Percentiles rank a stretch among this genome's conserved stretches.
phyloP scores from a whole-genome alignment of 1,140 invertebrate species.

The Papilio polytes region DNA sequence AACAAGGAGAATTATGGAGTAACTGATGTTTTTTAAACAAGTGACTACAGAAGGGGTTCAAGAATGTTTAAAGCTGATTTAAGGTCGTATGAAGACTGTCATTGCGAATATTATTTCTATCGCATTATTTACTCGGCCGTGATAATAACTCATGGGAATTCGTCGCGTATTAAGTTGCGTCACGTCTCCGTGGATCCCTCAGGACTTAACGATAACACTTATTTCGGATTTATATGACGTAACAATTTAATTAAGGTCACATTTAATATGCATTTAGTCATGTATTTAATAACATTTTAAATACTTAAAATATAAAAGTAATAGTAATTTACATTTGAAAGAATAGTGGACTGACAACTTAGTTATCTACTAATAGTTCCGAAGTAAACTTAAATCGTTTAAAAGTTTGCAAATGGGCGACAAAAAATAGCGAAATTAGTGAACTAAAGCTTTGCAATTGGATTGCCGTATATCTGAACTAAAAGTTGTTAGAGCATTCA shows the following conservation, averaged over 20 bases:
- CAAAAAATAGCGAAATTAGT: constrained; percentile 32
- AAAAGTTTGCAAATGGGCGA: background rate
- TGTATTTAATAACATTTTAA: background rate
- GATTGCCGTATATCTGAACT: constrained; percentile 16
- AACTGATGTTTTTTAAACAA: no score
- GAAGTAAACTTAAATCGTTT: background rate
- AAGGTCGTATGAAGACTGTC: background rate
- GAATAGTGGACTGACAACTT: background rate
- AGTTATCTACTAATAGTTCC: background rate
- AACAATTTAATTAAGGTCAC: constrained; percentile 27
- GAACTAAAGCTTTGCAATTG: constrained; percentile 7
- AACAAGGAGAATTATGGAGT: no score
- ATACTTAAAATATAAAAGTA: background rate
- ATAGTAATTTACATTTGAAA: background rate
- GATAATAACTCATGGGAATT: constrained; percentile 43
- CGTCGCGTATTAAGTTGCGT: constrained; percentile 43
- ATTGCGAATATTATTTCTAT: constrained; percentile 7
- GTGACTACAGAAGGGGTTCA: no score
- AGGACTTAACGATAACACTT: constrained; percentile 25
- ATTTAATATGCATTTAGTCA: background rate
- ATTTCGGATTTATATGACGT: constrained; percentile 36
- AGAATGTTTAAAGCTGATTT: background rate
- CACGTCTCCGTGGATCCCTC: constrained; percentile 21
- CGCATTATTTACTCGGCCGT: constrained; percentile 28
- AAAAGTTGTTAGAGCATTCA: constrained; percentile 31